Conservation (phyloP, 2,888 invertebrate species). For the Hipparchia sbordonii region DNA sequence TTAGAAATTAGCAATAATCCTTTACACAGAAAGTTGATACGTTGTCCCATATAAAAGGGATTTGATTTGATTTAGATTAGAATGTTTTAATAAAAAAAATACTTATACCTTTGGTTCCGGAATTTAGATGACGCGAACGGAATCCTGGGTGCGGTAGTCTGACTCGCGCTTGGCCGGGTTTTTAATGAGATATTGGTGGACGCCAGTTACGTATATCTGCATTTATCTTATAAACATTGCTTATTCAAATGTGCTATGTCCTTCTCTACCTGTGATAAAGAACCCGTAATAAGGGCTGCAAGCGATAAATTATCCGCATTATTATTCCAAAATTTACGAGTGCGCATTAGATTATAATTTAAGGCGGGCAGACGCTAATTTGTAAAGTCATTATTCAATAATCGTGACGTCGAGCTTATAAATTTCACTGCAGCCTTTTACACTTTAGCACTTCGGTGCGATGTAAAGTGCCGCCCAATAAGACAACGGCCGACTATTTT, state of each 20-base stretch:
- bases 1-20: no score
- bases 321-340: slow-evolving; percentile 48
- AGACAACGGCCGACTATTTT: slow-evolving; percentile 80
- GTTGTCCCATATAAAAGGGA: no score
- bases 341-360: slow-evolving; percentile 52
- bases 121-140: no score
- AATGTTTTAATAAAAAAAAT: no score
- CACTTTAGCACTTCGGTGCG: slow-evolving; percentile 79
- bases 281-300: slow-evolving; percentile 43
- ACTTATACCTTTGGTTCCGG: no score
- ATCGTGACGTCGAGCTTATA: slow-evolving; percentile 78
- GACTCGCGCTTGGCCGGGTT: no score
- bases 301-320: slow-evolving; percentile 46
- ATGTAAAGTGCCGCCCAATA: slow-evolving; percentile 76
- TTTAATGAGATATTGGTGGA: no score
- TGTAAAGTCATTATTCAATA: slow-evolving; percentile 77
- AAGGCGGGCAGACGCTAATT: slow-evolving; percentile 65
- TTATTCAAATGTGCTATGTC: slow-evolving; percentile 43
- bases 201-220: slow-evolving; percentile 43
- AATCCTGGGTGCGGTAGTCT: no score
- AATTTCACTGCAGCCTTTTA: slow-evolving; percentile 79
- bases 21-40: no score
- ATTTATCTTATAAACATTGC: slow-evolving; percentile 40
- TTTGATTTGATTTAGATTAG: no score
- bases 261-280: slow-evolving; percentile 41